phyloP scores from a whole-genome alignment of 2,113 vertebrate genomes.

The Proterorhinus semilunaris region DNA sequence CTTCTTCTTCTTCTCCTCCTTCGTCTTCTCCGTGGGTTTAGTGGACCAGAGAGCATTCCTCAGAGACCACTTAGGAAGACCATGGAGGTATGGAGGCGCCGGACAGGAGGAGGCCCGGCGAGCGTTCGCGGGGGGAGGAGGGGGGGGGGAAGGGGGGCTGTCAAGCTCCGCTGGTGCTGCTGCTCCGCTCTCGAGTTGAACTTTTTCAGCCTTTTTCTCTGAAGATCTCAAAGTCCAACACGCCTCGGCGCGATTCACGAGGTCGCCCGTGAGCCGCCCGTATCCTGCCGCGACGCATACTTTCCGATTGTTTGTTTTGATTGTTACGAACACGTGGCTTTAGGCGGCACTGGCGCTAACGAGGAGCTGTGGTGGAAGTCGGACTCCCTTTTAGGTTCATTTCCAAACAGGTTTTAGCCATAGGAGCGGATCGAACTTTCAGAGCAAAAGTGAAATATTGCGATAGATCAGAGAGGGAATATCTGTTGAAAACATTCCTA shows the following conservation, averaged over 20 bases:
- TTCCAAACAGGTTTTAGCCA: too few species aligned
- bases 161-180: constrained; percentile 74
- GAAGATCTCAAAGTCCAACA: not conserved
- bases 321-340: too few species aligned
- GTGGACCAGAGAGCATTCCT: constrained; percentile 76
- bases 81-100: constrained; percentile 65
- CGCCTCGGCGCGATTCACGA: not conserved
- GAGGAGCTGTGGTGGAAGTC: too few species aligned
- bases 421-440: too few species aligned
- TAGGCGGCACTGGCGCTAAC: too few species aligned
- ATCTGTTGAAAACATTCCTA: too few species aligned
- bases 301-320: too few species aligned
- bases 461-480: too few species aligned
- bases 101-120: constrained; percentile 36
- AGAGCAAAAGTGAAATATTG: too few species aligned
- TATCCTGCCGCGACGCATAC: too few species aligned
- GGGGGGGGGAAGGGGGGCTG: constrained; percentile 52
- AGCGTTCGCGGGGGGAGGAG: constrained; percentile 24
- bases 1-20: constrained; percentile 49
- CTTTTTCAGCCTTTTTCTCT: not conserved
- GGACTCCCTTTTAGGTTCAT: too few species aligned
- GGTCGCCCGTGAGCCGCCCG: not conserved
- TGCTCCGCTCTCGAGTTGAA: constrained; percentile 24
- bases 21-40: constrained; percentile 72
- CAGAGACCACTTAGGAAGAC: constrained; percentile 78